phyloP scores from a whole-genome alignment of 2,888 invertebrate species.

The Villa cingulata region DNA sequence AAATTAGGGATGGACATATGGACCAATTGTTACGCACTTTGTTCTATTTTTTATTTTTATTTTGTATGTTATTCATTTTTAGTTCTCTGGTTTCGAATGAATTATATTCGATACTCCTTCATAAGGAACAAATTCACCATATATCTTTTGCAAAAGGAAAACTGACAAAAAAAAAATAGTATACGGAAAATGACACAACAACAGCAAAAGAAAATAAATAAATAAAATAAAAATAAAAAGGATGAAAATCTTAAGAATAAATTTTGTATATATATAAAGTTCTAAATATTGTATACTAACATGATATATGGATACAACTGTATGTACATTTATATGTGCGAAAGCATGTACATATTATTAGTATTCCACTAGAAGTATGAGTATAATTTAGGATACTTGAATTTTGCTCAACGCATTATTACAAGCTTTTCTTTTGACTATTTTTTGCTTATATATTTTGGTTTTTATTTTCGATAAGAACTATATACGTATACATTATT shows the following conservation, averaged over 20 bases:
- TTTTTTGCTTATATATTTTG: too few relatives aligned
- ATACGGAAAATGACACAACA: background rate
- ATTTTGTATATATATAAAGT: background rate
- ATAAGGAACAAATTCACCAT: conserved; percentile 8
- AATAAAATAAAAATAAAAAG: background rate
- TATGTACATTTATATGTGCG: too few relatives aligned
- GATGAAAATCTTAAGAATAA: background rate
- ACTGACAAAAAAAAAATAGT: background rate
- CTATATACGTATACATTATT: background rate
- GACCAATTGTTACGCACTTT: conserved; percentile 12
- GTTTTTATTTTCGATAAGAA: too few relatives aligned
- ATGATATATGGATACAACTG: background rate
- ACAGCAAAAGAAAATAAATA: background rate
- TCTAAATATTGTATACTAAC: background rate
- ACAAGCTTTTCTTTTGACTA: too few relatives aligned
- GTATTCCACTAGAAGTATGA: conserved; percentile 1
- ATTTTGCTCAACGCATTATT: conserved; percentile 8
- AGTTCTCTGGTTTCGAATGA: conserved; percentile 3
- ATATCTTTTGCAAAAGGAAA: background rate
- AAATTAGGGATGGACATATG: conserved; percentile 13
- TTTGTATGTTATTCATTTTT: too few relatives aligned
- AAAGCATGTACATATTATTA: background rate
- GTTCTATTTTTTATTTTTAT: conserved; percentile 5
- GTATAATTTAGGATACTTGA: conserved; percentile 9
- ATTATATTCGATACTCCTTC: conserved; percentile 10